A percentile compares a stretch with the other conserved stretches of the same genome.
Evolutionary conservation across 2,888 invertebrate genomes (phyloP).

Genomic region (Antitype chi): DNA sequence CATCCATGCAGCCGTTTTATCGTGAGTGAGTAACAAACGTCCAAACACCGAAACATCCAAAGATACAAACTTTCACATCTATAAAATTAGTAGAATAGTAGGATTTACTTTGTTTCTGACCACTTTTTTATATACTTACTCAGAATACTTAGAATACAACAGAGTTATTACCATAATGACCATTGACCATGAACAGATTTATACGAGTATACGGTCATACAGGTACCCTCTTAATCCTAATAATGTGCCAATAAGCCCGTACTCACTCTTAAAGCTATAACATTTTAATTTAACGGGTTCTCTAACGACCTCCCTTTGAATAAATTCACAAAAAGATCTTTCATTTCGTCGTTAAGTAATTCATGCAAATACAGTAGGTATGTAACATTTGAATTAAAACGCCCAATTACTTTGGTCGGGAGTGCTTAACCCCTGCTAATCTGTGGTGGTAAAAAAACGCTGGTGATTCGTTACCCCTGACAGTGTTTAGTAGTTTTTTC

Average conservation of each 20-base stretch:
- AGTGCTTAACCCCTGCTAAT: constrained; percentile 51
- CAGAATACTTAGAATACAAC: neutral
- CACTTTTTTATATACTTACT: neutral
- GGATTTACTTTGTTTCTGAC: neutral
- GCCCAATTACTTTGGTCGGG: constrained; percentile 48
- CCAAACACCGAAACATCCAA: too few species aligned
- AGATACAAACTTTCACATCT: too few species aligned
- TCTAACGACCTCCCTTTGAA: constrained; percentile 26
- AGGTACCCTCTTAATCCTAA: constrained; percentile 16
- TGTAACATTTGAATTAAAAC: constrained; percentile 54
- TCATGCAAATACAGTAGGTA: constrained; percentile 40
- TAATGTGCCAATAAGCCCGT: constrained; percentile 33
- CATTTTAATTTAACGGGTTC: constrained; percentile 37
- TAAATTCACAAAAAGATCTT: constrained; percentile 46
- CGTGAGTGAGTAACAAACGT: too few species aligned
- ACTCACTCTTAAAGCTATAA: constrained; percentile 17
- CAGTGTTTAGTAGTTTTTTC: constrained; percentile 33
- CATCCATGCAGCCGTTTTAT: too few species aligned
- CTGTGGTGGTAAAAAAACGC: constrained; percentile 31
- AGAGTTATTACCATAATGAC: constrained; percentile 3
- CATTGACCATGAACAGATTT: neutral
- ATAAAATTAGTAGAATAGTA: too few species aligned
- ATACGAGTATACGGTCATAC: neutral
- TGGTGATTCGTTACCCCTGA: constrained; percentile 35
- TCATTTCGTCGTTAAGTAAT: constrained; percentile 42